Evolutionary conservation across 2,888 invertebrate genomes (phyloP), one percentile per base, ranked within the genome.

Genomic region (Netelia melanura): DNA sequence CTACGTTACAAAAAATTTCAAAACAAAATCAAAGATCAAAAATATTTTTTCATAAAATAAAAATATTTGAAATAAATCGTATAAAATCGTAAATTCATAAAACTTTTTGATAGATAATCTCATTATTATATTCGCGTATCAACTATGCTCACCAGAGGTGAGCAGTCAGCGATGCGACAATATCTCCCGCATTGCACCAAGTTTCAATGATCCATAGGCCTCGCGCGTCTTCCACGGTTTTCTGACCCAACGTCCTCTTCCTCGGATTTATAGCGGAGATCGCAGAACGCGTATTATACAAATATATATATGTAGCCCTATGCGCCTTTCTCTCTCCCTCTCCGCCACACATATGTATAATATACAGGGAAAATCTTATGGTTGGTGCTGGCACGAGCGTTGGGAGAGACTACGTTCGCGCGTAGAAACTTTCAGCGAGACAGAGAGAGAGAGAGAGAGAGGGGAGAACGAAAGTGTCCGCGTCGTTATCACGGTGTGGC

Each of bases 191-290:
- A 85, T 82, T 79, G 79, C 83, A 58, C 74, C 48, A 21, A 9
- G 62, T 68, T 78, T 38, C 81, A 75, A 81, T 70, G 79, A 82
- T 65, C 61, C 82, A 67, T 77, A 56, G 67, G 17, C 48, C 48
- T 48, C 58, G 76, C 85, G 81, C 72, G 86, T 86, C 86, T 85
- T 85, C 85, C 87, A 84, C 85, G 86, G 77, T 84, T 72, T 74
- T 85, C 86, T 88, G 88, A 87, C 87, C 87, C 85, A 88, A 87
- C 88, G 86, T 87, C 84, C 86, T 79, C 79, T 83, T 76, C 81
- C 84, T 84, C 85, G 88, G 88, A 88, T 88, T 88, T 87, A 88
- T 87, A 85, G 87, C 85, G 75, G 64, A 83, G 80, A 87, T 86
- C 76, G 58, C 54, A 71, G 76, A 76, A 83, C 85, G 82, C 65